A percentile compares a stretch with the other conserved stretches of the same genome.
Conservation (phyloP, 2,113 vertebrate species). For the Alosa alosa region DNA sequence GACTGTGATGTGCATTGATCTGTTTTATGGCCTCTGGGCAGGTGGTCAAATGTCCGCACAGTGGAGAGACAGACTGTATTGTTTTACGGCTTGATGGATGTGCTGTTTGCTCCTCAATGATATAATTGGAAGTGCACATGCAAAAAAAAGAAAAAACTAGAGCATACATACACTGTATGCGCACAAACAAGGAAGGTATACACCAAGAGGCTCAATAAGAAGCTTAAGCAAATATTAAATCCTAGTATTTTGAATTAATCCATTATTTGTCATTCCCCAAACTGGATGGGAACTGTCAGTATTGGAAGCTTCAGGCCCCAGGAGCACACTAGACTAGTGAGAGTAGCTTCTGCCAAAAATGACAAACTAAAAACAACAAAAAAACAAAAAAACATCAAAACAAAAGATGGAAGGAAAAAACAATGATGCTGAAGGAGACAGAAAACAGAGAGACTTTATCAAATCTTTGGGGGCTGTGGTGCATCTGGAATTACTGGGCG, state of each 20-base stretch:
- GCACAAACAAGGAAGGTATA: background rate
- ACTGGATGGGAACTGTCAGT: background rate
- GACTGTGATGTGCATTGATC: slow-evolving; percentile 1
- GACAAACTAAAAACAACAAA: background rate
- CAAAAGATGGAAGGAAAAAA: background rate
- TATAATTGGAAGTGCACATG: background rate
- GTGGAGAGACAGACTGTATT: background rate
- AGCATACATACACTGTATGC: too few species aligned
- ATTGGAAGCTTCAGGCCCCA: slow-evolving; percentile 24
- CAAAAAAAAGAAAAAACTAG: background rate
- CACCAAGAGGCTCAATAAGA: background rate
- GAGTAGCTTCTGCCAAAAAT: slow-evolving; percentile 2
- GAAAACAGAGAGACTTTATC: background rate
- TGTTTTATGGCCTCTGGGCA: background rate
- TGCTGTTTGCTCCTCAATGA: background rate
- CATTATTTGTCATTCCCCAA: slow-evolving; percentile 8
- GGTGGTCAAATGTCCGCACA: background rate
- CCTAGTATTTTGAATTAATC: background rate
- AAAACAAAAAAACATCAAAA: background rate
- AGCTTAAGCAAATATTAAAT: background rate
- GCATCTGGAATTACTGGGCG: background rate
- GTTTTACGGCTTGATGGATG: background rate
- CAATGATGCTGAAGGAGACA: background rate
- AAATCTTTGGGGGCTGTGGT: background rate
- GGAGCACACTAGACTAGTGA: background rate